Conservation (phyloP, 2,888 invertebrate species). For the Rotaria macrura region DNA sequence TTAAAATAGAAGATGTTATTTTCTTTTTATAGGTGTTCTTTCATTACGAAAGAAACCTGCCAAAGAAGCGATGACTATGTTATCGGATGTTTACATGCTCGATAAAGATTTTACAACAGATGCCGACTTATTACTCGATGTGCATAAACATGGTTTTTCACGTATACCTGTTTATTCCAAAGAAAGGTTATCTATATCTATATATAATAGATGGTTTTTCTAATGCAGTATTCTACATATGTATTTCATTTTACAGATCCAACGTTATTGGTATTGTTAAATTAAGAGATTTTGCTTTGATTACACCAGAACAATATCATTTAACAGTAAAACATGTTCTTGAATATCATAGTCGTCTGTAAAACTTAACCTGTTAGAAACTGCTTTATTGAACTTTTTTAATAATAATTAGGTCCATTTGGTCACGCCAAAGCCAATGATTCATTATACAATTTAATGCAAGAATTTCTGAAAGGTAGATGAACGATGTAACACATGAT, state of each 20-base stretch:
- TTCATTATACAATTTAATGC: background rate
- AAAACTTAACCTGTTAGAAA: background rate
- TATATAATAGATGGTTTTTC: too few species aligned
- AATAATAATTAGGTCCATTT: background rate
- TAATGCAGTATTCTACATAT: background rate
- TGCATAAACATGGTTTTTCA: conserved; percentile 78
- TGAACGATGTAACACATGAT: too few species aligned
- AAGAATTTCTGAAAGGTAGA: conserved; percentile 3
- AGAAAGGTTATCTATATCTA: background rate
- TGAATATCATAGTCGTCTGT: background rate
- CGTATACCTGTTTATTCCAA: conserved; percentile 73
- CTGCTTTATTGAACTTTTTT: background rate
- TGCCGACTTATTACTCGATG: conserved; percentile 90
- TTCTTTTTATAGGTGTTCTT: conserved; percentile 56
- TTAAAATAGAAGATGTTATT: too few species aligned
- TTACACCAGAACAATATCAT: background rate
- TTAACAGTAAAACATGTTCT: background rate
- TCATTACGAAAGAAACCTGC: conserved; percentile 87
- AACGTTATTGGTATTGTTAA: conserved; percentile 16
- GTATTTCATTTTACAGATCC: background rate
- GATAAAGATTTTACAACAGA: conserved; percentile 75
- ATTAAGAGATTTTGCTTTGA: conserved; percentile 20
- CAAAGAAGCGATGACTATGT: conserved; percentile 81
- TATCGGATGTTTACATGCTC: conserved; percentile 88
- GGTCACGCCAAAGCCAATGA: background rate